These are phyloP conservation scores for Cherax quadricarinatus DNA, from an alignment of 1,140 invertebrate species.

Conservation along the genomic window DNA sequence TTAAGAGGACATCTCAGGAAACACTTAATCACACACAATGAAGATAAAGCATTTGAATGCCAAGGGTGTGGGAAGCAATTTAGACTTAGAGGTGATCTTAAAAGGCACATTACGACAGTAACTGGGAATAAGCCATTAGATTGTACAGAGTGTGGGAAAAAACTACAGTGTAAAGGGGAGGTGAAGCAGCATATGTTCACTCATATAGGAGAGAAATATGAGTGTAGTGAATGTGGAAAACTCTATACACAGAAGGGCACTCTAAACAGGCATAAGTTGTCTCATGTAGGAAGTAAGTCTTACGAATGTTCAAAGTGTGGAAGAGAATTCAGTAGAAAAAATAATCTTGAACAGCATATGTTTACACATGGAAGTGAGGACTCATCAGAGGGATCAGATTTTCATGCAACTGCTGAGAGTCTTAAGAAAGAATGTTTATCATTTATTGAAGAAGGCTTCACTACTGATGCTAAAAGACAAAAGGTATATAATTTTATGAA, in stretches of 20 bases:
- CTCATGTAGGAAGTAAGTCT: not conserved
- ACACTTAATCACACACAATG: not conserved
- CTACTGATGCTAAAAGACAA: not conserved
- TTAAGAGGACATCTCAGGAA: not conserved
- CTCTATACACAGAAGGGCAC: not conserved
- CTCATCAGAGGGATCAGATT: not conserved
- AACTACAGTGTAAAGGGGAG: not conserved
- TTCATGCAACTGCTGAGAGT: not conserved
- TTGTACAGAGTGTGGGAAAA: not conserved
- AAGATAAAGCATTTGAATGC: slow-evolving; percentile 13
- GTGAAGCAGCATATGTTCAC: slow-evolving; percentile 4
- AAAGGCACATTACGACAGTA: not conserved
- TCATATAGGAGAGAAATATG: not conserved
- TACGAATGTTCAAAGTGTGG: not conserved
- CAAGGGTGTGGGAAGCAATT: not conserved
- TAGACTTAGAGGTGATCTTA: not conserved
- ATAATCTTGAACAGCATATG: not conserved
- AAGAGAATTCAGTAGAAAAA: not conserved
- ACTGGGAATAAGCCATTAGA: not conserved
- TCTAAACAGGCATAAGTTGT: not conserved
- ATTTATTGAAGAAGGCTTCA: not conserved
- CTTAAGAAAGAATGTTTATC: not conserved
- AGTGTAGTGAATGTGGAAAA: slow-evolving; percentile 3
- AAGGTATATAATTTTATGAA: slow-evolving; percentile 3
- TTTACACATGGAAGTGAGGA: not conserved